These are phyloP conservation scores for Leptestheria dahalacensis DNA, from an alignment of 1,140 invertebrate species.

Conservation along the genomic window DNA sequence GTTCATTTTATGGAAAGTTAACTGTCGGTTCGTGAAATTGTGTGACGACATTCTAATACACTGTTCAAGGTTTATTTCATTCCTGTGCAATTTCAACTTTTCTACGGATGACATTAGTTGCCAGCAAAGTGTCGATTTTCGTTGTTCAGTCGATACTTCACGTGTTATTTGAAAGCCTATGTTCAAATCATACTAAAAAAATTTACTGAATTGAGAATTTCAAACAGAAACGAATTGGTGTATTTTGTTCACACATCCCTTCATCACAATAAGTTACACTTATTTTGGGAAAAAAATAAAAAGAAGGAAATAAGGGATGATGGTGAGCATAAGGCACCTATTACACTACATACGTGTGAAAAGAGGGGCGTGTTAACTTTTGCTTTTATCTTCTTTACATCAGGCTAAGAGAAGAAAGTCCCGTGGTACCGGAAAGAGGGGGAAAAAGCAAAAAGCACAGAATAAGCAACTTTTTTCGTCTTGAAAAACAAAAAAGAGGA, in stretches of 20 bases:
- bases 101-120: no score
- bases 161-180: neutral
- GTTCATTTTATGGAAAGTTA: no score
- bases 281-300: conserved; percentile 1
- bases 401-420: conserved; percentile 1
- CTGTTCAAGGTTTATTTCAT: no score
- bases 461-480: neutral
- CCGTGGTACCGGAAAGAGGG: neutral
- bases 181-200: neutral
- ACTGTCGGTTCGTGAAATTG: no score
- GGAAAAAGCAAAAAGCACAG: conserved; percentile 7
- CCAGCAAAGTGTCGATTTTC: no score
- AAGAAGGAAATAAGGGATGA: neutral
- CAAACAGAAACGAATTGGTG: conserved; percentile 9
- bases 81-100: no score
- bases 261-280: conserved; percentile 12
- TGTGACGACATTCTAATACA: no score
- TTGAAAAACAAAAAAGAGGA: neutral
- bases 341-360: neutral
- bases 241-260: conserved; percentile 10
- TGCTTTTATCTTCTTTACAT: neutral
- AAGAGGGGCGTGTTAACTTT: neutral
- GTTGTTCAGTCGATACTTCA: no score
- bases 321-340: neutral
- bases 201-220: neutral